Evolutionary conservation across 2,113 vertebrate species (phyloP).

Genomic region (Saccopteryx bilineata): DNA sequence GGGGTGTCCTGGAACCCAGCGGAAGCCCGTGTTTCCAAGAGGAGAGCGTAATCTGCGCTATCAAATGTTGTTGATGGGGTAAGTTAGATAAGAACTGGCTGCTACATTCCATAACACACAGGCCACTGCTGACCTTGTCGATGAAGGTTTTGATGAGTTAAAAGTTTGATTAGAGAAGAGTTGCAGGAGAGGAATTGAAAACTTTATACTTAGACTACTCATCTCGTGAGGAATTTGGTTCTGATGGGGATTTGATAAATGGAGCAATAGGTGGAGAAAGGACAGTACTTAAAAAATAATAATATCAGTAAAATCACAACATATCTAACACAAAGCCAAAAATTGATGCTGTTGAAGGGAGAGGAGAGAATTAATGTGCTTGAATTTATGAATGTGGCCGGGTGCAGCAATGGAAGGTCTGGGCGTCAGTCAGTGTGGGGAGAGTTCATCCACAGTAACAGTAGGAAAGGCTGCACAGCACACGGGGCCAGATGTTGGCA

Average conservation of each 20-base stretch:
- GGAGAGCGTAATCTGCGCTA: background rate
- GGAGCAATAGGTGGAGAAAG: background rate
- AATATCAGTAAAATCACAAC: background rate
- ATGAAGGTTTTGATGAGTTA: background rate
- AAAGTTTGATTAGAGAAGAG: background rate
- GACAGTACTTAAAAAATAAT: background rate
- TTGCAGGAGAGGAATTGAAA: background rate
- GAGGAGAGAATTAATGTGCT: background rate
- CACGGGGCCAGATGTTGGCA: background rate
- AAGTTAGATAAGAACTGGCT: background rate
- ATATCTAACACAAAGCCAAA: background rate
- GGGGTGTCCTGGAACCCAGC: background rate
- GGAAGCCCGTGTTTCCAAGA: background rate
- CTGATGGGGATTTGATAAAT: background rate
- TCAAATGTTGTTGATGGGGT: background rate
- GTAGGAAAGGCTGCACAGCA: background rate
- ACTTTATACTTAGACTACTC: background rate
- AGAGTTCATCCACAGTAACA: background rate
- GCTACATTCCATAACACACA: background rate
- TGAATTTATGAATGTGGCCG: background rate
- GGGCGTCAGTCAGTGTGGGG: background rate
- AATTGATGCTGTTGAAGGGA: background rate
- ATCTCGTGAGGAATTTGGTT: background rate
- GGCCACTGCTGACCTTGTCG: background rate
- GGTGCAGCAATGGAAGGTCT: background rate